Evolutionary conservation across 2,888 invertebrate genomes (phyloP).

Genomic region (Clistopyga incitator): DNA sequence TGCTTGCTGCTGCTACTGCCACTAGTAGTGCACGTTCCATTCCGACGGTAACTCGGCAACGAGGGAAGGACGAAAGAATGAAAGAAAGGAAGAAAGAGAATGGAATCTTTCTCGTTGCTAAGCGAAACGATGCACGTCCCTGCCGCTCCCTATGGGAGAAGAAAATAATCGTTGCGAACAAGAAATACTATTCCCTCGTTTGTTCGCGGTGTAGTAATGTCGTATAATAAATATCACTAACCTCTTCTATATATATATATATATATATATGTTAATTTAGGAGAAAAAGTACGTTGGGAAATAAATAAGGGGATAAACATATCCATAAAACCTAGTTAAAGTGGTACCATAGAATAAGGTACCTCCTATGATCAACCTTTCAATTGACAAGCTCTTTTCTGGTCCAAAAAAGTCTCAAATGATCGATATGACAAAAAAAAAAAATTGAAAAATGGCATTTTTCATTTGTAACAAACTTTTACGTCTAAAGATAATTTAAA

Average conservation of each 20-base stretch:
- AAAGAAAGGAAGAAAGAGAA: slow-evolving; percentile 25
- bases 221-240: slow-evolving; percentile 26
- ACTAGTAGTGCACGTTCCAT: slow-evolving; percentile 22
- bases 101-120: slow-evolving; percentile 46
- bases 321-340: no score
- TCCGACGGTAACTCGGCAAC: slow-evolving; percentile 16
- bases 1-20: background rate
- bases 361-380: no score
- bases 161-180: slow-evolving; percentile 33
- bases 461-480: no score
- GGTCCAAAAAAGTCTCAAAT: no score
- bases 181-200: slow-evolving; percentile 38
- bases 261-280: slow-evolving; percentile 12
- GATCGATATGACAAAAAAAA: no score
- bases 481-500: no score
- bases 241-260: slow-evolving; percentile 20
- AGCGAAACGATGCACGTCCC: slow-evolving; percentile 42
- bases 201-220: slow-evolving; percentile 15
- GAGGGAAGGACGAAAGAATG: slow-evolving; percentile 10
- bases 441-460: no score
- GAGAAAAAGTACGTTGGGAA: no score
- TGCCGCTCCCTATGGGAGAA: slow-evolving; percentile 14
- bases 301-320: no score
- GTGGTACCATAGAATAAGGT: no score
- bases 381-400: no score